Conservation (phyloP, 2,888 invertebrate species). For the Eledona agricola region DNA sequence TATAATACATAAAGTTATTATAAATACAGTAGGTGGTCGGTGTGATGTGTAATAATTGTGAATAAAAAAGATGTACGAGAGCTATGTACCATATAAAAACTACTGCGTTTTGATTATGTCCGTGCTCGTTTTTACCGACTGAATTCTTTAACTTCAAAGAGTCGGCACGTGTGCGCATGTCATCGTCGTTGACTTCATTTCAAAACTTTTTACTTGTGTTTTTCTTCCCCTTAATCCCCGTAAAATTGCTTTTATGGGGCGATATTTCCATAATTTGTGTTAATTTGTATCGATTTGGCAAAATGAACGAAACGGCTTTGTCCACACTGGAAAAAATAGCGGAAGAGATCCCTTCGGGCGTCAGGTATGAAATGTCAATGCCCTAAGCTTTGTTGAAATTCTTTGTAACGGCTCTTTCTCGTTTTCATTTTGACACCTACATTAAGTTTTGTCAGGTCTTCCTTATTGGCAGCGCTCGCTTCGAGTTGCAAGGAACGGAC, state of each 20-base stretch:
- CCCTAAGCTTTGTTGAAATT: conserved; percentile 55
- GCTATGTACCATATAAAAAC: too few relatives aligned
- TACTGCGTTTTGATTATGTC: too few relatives aligned
- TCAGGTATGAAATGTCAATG: conserved; percentile 57
- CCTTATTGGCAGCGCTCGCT: too few relatives aligned
- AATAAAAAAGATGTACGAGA: too few relatives aligned
- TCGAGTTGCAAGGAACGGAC: conserved; percentile 28
- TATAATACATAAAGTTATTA: too few relatives aligned
- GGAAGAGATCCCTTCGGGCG: conserved; percentile 48
- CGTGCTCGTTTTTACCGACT: conserved; percentile 3
- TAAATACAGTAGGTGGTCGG: too few relatives aligned
- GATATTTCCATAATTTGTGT: conserved; percentile 1
- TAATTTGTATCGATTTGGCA: background rate
- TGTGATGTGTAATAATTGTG: too few relatives aligned
- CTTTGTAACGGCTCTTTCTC: conserved; percentile 50
- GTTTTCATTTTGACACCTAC: conserved; percentile 46
- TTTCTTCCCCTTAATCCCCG: too few relatives aligned
- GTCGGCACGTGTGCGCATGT: conserved; percentile 20
- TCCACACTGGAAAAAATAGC: conserved; percentile 40
- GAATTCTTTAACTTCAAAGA: conserved; percentile 1
- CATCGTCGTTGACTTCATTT: conserved; percentile 10
- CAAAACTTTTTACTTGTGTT: conserved; percentile 22
- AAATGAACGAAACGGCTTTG: conserved; percentile 25
- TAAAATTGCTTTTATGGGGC: too few relatives aligned
- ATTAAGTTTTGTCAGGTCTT: conserved; percentile 33